Conservation (phyloP, 2,888 invertebrate genomes). For the Noctua fimbriata region DNA sequence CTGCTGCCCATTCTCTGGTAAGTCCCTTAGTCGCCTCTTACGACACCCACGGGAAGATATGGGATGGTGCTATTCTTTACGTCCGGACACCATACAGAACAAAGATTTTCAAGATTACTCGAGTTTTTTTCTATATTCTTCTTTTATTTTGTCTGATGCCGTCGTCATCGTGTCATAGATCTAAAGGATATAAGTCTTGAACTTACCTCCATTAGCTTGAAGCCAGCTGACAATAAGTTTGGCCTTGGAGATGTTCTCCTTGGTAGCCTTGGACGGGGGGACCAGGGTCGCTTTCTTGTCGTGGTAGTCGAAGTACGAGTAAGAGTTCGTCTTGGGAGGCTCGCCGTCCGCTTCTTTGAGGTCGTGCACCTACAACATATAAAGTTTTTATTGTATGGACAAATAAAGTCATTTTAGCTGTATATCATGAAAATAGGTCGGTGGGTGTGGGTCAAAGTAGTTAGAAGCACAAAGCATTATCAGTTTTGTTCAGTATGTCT, state of each 20-base stretch:
- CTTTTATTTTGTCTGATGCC: not conserved
- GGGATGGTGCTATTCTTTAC: no score
- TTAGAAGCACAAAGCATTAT: not conserved
- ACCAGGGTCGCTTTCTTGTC: conserved; percentile 76
- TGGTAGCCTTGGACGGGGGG: conserved; percentile 88
- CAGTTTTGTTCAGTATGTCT: not conserved
- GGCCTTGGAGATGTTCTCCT: conserved; percentile 91
- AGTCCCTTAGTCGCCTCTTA: no score
- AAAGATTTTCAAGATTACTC: no score
- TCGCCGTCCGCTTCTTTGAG: conserved; percentile 85
- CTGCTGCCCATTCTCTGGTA: no score
- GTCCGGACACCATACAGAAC: no score
- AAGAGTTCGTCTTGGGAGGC: conserved; percentile 70
- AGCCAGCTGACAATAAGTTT: conserved; percentile 90
- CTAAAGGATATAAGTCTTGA: not conserved
- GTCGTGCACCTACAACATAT: conserved; percentile 85
- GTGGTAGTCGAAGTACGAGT: conserved; percentile 71
- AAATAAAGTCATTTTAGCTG: not conserved
- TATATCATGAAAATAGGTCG: not conserved
- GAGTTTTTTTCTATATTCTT: no score
- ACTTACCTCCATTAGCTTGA: conserved; percentile 88
- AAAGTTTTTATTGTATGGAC: not conserved
- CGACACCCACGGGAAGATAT: no score
- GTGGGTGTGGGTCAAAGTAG: no score
- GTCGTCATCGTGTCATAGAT: not conserved